Percentiles rank a stretch among this genome's conserved stretches.
phyloP scores from a whole-genome alignment of 2,888 invertebrate genomes.

The Heliconius ismenius region DNA sequence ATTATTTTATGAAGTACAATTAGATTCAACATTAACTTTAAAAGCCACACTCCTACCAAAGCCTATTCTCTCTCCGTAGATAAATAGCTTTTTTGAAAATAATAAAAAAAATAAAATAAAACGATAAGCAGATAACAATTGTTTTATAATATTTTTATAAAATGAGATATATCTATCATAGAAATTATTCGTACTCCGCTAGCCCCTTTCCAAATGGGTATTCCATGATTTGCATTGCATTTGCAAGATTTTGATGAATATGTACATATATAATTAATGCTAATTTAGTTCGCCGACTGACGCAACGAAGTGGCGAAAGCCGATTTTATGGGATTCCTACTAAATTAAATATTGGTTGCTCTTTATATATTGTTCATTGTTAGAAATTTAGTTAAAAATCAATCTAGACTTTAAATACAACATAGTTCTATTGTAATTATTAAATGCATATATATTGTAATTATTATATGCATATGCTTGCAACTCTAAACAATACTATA shows the following conservation, averaged over 20 bases:
- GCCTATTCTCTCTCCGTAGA: not conserved
- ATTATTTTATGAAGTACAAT: too few relatives aligned
- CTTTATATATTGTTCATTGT: not conserved
- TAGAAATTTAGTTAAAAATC: not conserved
- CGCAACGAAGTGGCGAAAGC: not conserved
- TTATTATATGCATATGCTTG: not conserved
- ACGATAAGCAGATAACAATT: not conserved
- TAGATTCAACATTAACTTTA: too few relatives aligned
- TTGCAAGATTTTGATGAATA: slow-evolving; percentile 24
- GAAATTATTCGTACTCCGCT: not conserved
- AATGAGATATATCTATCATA: not conserved
- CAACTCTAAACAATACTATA: not conserved
- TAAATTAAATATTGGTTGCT: not conserved
- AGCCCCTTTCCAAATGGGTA: not conserved
- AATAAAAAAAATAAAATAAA: not conserved
- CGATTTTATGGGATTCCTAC: slow-evolving; percentile 5
- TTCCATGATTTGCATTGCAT: slow-evolving; percentile 30
- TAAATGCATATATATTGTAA: too few relatives aligned
- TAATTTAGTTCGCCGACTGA: slow-evolving; percentile 28
- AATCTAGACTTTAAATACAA: not conserved
- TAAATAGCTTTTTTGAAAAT: not conserved
- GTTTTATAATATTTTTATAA: not conserved
- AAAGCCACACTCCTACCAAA: not conserved
- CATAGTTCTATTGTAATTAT: not conserved
- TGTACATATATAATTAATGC: slow-evolving; percentile 29